Conservation (phyloP, 2,797 vertebrate genomes). For the Pangasius djambal region DNA sequence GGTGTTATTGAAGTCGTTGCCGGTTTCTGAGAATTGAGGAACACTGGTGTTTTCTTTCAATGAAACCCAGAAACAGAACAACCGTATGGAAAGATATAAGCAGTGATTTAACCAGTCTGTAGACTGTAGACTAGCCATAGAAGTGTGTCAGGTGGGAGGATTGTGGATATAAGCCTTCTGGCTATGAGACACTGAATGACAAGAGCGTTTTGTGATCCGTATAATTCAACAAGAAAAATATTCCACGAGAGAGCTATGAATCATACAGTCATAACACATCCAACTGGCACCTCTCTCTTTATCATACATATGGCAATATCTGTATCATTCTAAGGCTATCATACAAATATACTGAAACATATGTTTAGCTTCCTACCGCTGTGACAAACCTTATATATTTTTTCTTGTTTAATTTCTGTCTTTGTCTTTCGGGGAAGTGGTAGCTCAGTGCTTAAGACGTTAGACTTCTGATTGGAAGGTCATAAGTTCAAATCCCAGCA, state of each 20-base stretch:
- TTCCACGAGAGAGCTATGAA: constrained; percentile 50
- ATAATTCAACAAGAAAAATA: constrained; percentile 36
- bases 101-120: neutral
- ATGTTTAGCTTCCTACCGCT: constrained; percentile 25
- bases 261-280: constrained; percentile 52
- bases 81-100: constrained; percentile 7
- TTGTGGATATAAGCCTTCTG: constrained; percentile 39
- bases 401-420: neutral
- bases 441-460: too few species aligned
- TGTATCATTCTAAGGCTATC: constrained; percentile 31
- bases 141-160: constrained; percentile 38
- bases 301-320: constrained; percentile 46
- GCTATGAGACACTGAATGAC: constrained; percentile 33
- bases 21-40: neutral
- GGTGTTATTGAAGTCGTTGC: neutral
- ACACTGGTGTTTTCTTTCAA: neutral
- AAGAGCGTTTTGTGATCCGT: constrained; percentile 39
- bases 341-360: constrained; percentile 7
- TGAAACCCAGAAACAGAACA: neutral
- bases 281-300: constrained; percentile 31
- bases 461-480: too few species aligned
- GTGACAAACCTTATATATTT: neutral
- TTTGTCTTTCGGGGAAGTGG: neutral
- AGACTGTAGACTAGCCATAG: neutral
- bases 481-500: too few species aligned